Evolutionary conservation across 92 coral and sea anemone genomes (phyloP), one percentile per base, ranked within the genome.

Genomic region (Meandrina meandrites): DNA sequence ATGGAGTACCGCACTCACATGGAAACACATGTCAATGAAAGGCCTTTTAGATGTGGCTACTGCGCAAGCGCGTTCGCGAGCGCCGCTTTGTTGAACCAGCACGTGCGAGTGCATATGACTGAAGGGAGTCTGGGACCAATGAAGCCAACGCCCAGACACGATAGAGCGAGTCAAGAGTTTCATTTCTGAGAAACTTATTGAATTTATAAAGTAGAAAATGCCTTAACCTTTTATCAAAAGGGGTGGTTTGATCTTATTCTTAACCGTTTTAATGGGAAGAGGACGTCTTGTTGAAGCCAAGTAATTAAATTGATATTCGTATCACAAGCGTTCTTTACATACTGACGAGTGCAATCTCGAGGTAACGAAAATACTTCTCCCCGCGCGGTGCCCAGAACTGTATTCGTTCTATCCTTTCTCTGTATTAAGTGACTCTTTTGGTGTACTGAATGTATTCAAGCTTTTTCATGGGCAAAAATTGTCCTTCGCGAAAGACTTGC

Each of bases 21-120:
- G 83, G 99, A 97, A 81, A 86, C 94, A 17, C 99, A 97, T 79
- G 95, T 97, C 27, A 97, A 97, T 64, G 99, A 97, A 79, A 93
- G 99, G 79, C 98, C 99, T 9, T 93, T 93, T 87, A 92, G 96
- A 42, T 97, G 99, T 47, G 95, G 99, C 8, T 95, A 92, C 87
- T 97, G 99, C 90, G 92, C 99, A 84, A 86, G 98, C 74, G 95
- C 98, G 57, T 97, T 97, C 82, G 88, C 96, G 7, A 97, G 94
- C 76, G 96, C 98, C 18, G 89, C 95, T 42, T 79, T 93, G 73
- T 89, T 97, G 51, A 95, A 97, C 84, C 97, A 95, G 82, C 99
- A 97, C 89, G 98, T 95, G 34, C 93, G 99, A 54, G 98, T 95
- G 45, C 99, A 97, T 87, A 89, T 93, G 90, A 90, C 97, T 27